phyloP scores from a whole-genome alignment of 2,797 vertebrate genomes.

The Cottoperca gobio region DNA sequence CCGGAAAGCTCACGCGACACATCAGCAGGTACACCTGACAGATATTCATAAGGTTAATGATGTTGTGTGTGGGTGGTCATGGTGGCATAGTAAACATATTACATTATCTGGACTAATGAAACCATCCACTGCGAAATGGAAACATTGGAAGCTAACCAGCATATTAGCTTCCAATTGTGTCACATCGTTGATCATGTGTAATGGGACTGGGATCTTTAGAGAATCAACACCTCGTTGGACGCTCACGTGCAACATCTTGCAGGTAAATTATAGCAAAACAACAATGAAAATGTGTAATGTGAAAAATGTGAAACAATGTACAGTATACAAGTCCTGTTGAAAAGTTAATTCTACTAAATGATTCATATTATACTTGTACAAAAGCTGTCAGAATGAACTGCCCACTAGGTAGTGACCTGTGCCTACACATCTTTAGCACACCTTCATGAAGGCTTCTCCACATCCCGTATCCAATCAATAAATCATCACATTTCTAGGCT shows the following conservation, averaged over 20 bases:
- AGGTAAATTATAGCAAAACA: not conserved
- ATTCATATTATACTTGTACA: not conserved
- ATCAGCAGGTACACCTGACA: conserved; percentile 92
- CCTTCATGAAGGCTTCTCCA: conserved; percentile 11
- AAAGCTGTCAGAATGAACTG: not conserved
- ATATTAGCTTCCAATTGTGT: conserved; percentile 8
- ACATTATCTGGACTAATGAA: conserved; percentile 17
- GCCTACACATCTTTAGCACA: conserved; percentile 3
- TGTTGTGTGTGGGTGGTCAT: not conserved
- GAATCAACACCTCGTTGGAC: not conserved
- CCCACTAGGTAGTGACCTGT: not conserved
- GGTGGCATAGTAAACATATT: not conserved
- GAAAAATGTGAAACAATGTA: no score
- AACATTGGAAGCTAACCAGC: conserved; percentile 15
- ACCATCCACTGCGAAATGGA: conserved; percentile 11
- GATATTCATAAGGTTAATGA: conserved; percentile 17
- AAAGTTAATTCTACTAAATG: not conserved
- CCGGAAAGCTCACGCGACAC: conserved; percentile 93
- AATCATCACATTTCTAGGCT: conserved; percentile 17
- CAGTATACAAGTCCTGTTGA: not conserved
- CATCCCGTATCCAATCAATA: conserved; percentile 33
- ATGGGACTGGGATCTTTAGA: not conserved
- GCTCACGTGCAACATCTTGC: not conserved
- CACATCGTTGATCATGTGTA: not conserved
- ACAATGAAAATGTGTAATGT: no score